A percentile compares a stretch with the other conserved stretches of the same genome.
These are phyloP conservation scores for Coremacera marginata DNA, from an alignment of 2,888 invertebrate genomes.

Conservation along the genomic window DNA sequence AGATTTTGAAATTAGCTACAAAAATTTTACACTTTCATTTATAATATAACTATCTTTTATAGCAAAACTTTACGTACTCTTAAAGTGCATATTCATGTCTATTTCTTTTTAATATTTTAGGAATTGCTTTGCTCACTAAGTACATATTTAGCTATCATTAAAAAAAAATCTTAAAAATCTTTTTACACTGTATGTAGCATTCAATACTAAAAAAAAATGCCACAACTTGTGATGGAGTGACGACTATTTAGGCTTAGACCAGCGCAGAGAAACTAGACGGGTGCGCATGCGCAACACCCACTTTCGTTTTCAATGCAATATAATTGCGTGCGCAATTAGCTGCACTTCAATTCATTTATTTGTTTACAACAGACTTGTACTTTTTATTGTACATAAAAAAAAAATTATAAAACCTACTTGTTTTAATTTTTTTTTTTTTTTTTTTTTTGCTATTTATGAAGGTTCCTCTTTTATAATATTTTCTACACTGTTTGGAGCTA, in stretches of 20 bases:
- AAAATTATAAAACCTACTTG: background rate
- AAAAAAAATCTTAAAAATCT: too few species aligned
- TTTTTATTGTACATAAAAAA: background rate
- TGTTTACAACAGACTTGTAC: background rate
- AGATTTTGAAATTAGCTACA: too few species aligned
- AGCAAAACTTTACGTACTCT: too few species aligned
- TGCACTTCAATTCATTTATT: background rate
- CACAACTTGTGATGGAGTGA: too few species aligned
- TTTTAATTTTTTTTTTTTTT: background rate
- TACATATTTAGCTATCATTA: too few species aligned
- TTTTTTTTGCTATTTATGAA: background rate
- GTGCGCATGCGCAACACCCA: background rate
- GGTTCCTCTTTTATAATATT: background rate
- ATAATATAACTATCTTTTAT: too few species aligned
- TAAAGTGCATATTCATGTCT: too few species aligned
- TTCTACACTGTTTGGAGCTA: too few species aligned
- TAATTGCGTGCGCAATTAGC: background rate
- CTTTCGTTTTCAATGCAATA: background rate
- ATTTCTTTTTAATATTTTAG: too few species aligned
- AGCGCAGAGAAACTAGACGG: background rate
- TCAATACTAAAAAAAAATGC: background rate
- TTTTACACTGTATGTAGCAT: too few species aligned
- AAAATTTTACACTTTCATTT: too few species aligned
- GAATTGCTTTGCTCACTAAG: too few species aligned
- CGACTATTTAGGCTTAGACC: background rate